Conservation (phyloP, 1,140 invertebrate genomes). For the Cataglyphis hispanica region DNA sequence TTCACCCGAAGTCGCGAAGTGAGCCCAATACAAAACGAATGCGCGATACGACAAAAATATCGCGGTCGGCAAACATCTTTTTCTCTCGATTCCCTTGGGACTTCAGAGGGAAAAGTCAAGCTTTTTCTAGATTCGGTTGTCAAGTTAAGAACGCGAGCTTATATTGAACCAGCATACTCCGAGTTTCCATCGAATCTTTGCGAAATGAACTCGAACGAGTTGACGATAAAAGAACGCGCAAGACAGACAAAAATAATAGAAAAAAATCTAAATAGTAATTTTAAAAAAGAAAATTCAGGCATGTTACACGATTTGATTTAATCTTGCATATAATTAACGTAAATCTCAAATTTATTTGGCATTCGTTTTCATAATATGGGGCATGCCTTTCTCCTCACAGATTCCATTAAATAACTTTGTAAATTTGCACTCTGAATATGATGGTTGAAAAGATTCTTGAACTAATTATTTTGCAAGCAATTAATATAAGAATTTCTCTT, state of each 20-base stretch:
- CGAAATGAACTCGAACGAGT: constrained; percentile 34
- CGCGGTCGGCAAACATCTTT: constrained; percentile 60
- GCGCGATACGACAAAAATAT: constrained; percentile 57
- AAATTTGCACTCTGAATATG: background rate
- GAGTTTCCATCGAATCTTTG: constrained; percentile 42
- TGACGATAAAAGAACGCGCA: constrained; percentile 13
- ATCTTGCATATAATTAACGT: background rate
- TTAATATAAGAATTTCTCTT: background rate
- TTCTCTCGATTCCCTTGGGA: constrained; percentile 38
- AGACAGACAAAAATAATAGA: constrained; percentile 24
- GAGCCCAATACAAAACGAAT: constrained; percentile 50
- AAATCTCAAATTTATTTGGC: background rate
- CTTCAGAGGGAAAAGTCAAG: constrained; percentile 47
- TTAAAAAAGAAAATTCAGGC: background rate
- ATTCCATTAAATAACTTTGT: background rate
- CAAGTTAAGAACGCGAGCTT: constrained; percentile 54
- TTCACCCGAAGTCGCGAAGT: constrained; percentile 31
- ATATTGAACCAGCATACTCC: constrained; percentile 50
- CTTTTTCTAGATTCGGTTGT: constrained; percentile 58
- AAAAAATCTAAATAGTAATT: background rate
- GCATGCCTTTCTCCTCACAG: background rate
- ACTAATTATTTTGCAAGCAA: background rate
- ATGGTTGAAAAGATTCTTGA: background rate
- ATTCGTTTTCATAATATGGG: background rate
- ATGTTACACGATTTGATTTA: constrained; percentile 12